Base-by-base conservation (phyloP, 2,113 vertebrate species). In the Albula glossodonta region DNA sequence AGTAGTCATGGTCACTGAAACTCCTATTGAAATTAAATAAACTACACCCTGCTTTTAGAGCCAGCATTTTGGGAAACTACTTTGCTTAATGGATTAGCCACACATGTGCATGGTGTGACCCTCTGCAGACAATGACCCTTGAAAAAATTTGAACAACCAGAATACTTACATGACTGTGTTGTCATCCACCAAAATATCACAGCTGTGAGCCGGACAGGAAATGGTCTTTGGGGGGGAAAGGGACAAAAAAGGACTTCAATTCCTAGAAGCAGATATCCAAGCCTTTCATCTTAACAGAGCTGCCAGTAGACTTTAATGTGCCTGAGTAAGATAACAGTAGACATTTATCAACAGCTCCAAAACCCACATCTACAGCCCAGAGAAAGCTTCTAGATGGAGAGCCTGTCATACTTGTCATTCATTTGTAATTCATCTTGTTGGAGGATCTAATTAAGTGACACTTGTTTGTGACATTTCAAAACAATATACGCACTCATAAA, bases 131-230 rank as follows among this genome's bases (percentile, higher is more conserved):
- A 41, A 0, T 41, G 31, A 41, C 31, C 31, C 31, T 41, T 41
- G 31, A 41, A 83, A 51, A 83, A 52, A 81, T 19, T 81, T 79
- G 22, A 57, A 49, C 48, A 13, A 41, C 0, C 5, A 10, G 52
- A 56, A 84, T 93, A 99, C 98, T 99, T 96, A 99, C 98, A 99
- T 99, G 95, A 99, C 98, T 94, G 98, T 99, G 95, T 97, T 99
- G 96, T 99, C 98, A 94, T 99, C 98, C 84, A 99, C 98, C 96
- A 99, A 96, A 95, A 99, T 99, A 96, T 99, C 98, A 96, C 98
- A 99, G 96, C 98, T 99, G 93, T 99, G 98, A 95, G 98, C 98
- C 94, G 98, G 98, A 93, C 98, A 99, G 83, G 98, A 99, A 96
- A 99, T 99, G 88, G 98, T 99, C 98, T 99, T 50, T 66, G 49